Evolutionary conservation across 2,888 invertebrate genomes (phyloP).

Genomic region (Lasioglossum pauxillum): DNA sequence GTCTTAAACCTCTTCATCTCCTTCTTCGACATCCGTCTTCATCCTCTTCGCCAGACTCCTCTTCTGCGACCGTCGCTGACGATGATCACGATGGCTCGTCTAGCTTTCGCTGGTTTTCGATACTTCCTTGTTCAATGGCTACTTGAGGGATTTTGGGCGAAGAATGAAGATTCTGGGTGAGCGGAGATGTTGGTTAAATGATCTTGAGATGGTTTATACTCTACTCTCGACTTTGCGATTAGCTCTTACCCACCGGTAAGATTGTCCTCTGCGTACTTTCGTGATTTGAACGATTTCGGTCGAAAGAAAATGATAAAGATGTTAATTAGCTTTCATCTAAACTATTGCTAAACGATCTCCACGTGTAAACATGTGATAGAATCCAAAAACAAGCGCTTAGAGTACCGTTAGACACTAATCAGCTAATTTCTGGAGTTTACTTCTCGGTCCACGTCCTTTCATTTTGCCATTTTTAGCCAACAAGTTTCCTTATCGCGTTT

Average conservation of each 20-base stretch:
- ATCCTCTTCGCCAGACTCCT: neutral
- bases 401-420: neutral
- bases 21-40: neutral
- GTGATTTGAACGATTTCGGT: slow-evolving; percentile 67
- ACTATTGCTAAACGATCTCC: neutral
- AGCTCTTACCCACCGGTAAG: neutral
- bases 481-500: neutral
- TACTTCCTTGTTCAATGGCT: neutral
- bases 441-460: neutral
- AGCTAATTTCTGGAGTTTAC: too few species aligned
- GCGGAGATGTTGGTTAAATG: neutral
- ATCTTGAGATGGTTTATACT: neutral
- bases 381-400: neutral
- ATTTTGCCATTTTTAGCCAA: neutral
- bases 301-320: slow-evolving; percentile 26
- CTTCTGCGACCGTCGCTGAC: neutral
- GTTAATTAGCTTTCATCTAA: neutral
- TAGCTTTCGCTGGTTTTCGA: neutral
- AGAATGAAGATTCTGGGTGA: neutral
- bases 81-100: neutral
- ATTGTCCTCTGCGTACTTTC: slow-evolving; percentile 44
- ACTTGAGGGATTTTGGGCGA: neutral
- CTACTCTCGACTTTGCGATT: neutral
- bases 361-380: too few species aligned
- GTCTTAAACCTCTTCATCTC: slow-evolving; percentile 54